Evolutionary conservation across 2,113 vertebrate genomes (phyloP).

Genomic region (Acrocephalus arundinaceus): DNA sequence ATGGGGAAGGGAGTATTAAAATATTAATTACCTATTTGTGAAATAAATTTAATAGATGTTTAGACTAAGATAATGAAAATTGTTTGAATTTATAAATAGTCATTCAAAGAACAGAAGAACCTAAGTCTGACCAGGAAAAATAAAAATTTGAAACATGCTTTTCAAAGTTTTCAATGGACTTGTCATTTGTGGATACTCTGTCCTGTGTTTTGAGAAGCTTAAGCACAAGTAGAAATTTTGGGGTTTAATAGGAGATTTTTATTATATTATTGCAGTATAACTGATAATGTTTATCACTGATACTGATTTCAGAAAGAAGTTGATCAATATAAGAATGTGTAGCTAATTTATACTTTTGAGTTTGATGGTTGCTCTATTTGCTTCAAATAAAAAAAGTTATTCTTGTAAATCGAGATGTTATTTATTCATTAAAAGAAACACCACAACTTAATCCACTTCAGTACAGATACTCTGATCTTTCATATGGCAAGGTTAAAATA

Average conservation of each 20-base stretch:
- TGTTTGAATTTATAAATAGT: background rate
- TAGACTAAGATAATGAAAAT: background rate
- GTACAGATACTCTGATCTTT: background rate
- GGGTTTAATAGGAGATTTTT: background rate
- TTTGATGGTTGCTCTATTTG: background rate
- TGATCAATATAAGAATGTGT: background rate
- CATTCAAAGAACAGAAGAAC: background rate
- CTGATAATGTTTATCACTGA: background rate
- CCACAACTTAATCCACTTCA: background rate
- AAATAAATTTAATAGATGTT: background rate
- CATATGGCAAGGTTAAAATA: background rate
- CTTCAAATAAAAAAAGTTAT: background rate
- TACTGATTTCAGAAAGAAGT: background rate
- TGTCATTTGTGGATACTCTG: background rate
- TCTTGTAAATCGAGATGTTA: background rate
- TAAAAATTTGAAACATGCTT: background rate
- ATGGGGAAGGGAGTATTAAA: background rate
- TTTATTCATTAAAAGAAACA: background rate
- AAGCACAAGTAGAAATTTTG: background rate
- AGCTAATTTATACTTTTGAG: background rate
- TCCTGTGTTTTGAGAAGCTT: background rate
- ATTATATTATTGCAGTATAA: background rate
- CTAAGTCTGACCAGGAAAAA: background rate
- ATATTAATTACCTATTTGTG: background rate
- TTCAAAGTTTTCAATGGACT: background rate